Percentiles rank a stretch among this genome's conserved stretches.
phyloP scores from a whole-genome alignment of 2,797 vertebrate genomes.

The Cottoperca gobio region DNA sequence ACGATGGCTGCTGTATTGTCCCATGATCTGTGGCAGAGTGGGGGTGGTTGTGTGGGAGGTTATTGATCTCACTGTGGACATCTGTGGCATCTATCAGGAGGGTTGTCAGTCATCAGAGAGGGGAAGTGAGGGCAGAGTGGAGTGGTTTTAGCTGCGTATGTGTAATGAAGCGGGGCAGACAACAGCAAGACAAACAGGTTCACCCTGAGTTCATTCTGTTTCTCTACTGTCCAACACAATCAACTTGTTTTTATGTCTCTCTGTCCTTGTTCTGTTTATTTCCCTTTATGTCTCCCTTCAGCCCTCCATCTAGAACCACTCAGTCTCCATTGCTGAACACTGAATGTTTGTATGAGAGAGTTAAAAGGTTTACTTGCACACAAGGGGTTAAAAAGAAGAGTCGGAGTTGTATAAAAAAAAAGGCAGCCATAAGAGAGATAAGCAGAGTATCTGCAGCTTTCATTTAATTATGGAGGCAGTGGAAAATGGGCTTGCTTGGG shows the following conservation, averaged over 20 bases:
- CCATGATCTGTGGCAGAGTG: conserved; percentile 20
- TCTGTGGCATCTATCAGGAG: conserved; percentile 66
- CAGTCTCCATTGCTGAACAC: background rate
- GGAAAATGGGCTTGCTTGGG: conserved; percentile 51
- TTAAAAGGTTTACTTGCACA: conserved; percentile 27
- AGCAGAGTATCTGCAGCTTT: conserved; percentile 45
- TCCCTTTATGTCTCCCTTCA: background rate
- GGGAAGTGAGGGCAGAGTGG: conserved; percentile 55
- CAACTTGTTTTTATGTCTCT: conserved; percentile 48
- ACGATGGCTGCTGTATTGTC: conserved; percentile 9
- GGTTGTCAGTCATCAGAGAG: conserved; percentile 47
- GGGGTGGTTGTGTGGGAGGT: conserved; percentile 23
- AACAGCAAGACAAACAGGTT: conserved; percentile 68
- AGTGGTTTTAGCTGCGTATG: conserved; percentile 34
- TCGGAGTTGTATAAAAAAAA: conserved; percentile 20
- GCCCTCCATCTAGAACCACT: background rate
- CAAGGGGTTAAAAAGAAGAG: conserved; percentile 34
- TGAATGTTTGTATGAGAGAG: background rate
- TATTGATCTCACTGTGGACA: conserved; percentile 70
- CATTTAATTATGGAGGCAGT: conserved; percentile 56
- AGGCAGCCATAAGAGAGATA: conserved; percentile 41
- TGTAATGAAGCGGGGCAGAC: conserved; percentile 48
- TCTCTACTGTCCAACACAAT: conserved; percentile 12
- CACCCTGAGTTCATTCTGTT: conserved; percentile 71
- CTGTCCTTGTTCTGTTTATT: conserved; percentile 14